Conservation (phyloP, 2,113 vertebrate species). For the Paedocypris sp. region DNA sequence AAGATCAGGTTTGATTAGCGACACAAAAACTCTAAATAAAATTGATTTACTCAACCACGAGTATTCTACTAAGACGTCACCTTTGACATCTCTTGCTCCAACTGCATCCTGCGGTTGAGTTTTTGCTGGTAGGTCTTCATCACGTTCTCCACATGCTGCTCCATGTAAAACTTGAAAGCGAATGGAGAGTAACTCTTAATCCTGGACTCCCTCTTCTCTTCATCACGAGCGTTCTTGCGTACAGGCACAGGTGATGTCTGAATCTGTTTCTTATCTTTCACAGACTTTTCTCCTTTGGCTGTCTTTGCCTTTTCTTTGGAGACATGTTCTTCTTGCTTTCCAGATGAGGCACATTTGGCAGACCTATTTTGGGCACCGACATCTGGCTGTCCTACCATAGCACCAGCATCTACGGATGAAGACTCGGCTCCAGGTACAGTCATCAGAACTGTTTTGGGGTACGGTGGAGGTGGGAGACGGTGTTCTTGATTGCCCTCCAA, state of each 20-base stretch:
- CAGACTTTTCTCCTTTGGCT: conserved; percentile 66
- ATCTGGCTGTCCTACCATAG: conserved; percentile 44
- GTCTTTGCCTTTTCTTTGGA: conserved; percentile 69
- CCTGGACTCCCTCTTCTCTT: conserved; percentile 91
- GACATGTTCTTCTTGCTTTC: conserved; percentile 45
- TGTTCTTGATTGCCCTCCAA: conserved; percentile 71
- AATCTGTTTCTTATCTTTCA: conserved; percentile 94
- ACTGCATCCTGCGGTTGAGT: conserved; percentile 80
- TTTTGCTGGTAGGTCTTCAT: conserved; percentile 98
- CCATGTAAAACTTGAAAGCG: conserved; percentile 99
- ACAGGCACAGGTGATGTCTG: conserved; percentile 90
- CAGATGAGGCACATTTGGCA: conserved; percentile 42
- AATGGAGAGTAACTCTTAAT: conserved; percentile 97
- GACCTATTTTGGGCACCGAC: conserved; percentile 21
- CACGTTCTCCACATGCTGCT: conserved; percentile 95
- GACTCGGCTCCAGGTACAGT: conserved; percentile 59
- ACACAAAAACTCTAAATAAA: too few relatives aligned
- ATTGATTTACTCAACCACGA: too few relatives aligned
- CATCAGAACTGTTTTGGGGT: conserved; percentile 81
- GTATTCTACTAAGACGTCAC: too few relatives aligned
- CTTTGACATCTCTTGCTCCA: conserved; percentile 98
- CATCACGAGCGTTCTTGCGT: conserved; percentile 78
- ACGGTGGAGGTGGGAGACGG: conserved; percentile 82
- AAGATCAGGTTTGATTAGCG: too few relatives aligned
- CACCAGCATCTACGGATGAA: conserved; percentile 52